These are phyloP conservation scores for Calcarius ornatus DNA, from an alignment of 2,113 vertebrate species.

Conservation along the genomic window DNA sequence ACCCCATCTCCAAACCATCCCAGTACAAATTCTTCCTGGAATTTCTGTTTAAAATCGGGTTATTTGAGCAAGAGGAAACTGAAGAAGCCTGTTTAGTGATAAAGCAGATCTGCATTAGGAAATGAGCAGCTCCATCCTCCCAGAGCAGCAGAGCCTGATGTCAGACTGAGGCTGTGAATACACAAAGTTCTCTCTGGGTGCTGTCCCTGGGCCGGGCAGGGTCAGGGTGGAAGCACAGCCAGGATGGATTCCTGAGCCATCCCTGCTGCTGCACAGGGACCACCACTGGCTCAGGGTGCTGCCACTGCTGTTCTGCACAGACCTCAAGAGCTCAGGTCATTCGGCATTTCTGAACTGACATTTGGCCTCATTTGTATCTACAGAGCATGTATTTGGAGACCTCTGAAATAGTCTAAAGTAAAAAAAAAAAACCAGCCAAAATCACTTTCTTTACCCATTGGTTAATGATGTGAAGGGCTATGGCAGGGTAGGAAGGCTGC, in stretches of 20 bases:
- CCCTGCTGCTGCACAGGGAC: background rate
- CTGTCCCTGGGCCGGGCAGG: background rate
- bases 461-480: background rate
- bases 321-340: background rate
- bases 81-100: background rate
- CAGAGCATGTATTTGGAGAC: background rate
- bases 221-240: background rate
- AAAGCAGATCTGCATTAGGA: background rate
- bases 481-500: background rate
- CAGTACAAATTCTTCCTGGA: background rate
- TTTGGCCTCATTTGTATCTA: background rate
- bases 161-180: background rate
- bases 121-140: background rate
- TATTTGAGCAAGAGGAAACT: background rate
- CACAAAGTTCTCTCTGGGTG: fast-evolving
- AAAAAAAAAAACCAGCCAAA: background rate
- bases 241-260: background rate
- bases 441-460: background rate
- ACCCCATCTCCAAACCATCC: background rate
- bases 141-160: background rate
- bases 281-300: background rate
- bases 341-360: background rate
- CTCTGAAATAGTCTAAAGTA: background rate
- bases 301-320: background rate
- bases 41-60: background rate